A percentile compares a stretch with the other conserved stretches of the same genome.
These are phyloP conservation scores for Chouioia cunea DNA, from an alignment of 2,888 invertebrate genomes.

Conservation along the genomic window DNA sequence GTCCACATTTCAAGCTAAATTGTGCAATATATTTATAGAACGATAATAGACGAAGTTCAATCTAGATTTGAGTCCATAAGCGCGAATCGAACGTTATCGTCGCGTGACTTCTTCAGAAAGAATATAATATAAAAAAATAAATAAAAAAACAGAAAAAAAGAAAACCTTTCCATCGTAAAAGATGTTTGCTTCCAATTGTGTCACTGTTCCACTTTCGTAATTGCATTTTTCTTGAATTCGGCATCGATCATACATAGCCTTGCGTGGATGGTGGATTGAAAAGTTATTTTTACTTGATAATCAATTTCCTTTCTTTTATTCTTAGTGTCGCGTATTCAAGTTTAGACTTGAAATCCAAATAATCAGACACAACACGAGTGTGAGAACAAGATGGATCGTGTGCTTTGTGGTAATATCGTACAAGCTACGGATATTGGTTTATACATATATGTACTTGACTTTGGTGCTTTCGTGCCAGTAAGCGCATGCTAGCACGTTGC, in stretches of 20 bases:
- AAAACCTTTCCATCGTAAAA: neutral
- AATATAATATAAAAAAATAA: neutral
- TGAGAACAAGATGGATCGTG: too few species aligned
- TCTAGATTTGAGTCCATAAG: neutral
- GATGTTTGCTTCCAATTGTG: slow-evolving; percentile 24
- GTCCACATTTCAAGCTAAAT: too few species aligned
- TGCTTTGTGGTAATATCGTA: neutral
- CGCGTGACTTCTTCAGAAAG: slow-evolving; percentile 33
- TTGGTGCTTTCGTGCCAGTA: slow-evolving; percentile 16
- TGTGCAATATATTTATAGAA: neutral
- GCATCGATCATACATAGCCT: slow-evolving; percentile 6
- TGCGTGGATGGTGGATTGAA: slow-evolving; percentile 1
- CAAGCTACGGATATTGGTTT: slow-evolving; percentile 9
- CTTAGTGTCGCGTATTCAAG: too few species aligned
- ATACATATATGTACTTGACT: neutral
- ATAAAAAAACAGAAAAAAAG: neutral
- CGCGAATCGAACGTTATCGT: slow-evolving; percentile 16
- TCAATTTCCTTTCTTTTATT: slow-evolving; percentile 5
- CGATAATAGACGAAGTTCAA: slow-evolving; percentile 5
- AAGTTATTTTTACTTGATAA: slow-evolving; percentile 23
- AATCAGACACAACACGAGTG: too few species aligned
- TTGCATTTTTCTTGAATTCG: slow-evolving; percentile 14
- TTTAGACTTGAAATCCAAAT: too few species aligned
- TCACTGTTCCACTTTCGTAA: slow-evolving; percentile 37
- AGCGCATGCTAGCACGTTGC: slow-evolving; percentile 3